Evolutionary conservation across 92 coral and sea anemone species (phyloP).

Genomic region (Parazoanthus atlanticus): DNA sequence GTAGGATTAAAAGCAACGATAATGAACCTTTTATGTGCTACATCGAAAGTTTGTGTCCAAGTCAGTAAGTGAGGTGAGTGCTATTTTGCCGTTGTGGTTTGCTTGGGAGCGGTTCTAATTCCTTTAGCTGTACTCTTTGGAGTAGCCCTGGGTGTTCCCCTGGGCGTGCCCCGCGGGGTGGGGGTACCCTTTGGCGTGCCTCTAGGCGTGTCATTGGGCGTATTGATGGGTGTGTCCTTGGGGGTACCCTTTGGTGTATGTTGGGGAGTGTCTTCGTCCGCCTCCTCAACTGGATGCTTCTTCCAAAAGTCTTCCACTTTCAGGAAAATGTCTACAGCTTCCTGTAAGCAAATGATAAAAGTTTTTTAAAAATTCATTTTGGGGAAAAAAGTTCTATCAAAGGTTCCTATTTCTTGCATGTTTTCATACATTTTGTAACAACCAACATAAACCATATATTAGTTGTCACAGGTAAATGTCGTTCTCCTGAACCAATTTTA

Average conservation of each 20-base stretch:
- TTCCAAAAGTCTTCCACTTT: conserved; percentile 98
- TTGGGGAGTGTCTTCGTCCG: conserved; percentile 48
- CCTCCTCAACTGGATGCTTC: conserved; percentile 83
- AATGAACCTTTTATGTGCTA: too few species aligned
- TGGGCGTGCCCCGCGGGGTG: conserved; percentile 30
- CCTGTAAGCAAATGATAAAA: conserved; percentile 53
- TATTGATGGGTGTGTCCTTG: conserved; percentile 3
- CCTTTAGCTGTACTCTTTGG: conserved; percentile 34
- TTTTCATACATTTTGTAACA: too few species aligned
- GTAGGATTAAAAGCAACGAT: too few species aligned
- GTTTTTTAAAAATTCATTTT: neutral
- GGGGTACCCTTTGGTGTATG: neutral
- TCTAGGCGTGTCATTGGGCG: conserved; percentile 31
- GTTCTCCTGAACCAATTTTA: neutral
- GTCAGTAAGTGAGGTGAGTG: neutral
- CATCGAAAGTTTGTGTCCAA: neutral
- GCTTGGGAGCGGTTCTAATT: neutral
- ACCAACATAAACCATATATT: too few species aligned
- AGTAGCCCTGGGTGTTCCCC: conserved; percentile 24
- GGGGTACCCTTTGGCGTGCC: conserved; percentile 32
- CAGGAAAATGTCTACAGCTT: conserved; percentile 87
- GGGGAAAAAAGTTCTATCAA: neutral
- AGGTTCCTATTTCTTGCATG: too few species aligned
- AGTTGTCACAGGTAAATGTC: neutral
- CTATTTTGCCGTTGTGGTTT: conserved; percentile 13